Percentiles rank a stretch among this genome's conserved stretches.
phyloP scores from a whole-genome alignment of 2,113 vertebrate genomes.

The Microcebus murinus region DNA sequence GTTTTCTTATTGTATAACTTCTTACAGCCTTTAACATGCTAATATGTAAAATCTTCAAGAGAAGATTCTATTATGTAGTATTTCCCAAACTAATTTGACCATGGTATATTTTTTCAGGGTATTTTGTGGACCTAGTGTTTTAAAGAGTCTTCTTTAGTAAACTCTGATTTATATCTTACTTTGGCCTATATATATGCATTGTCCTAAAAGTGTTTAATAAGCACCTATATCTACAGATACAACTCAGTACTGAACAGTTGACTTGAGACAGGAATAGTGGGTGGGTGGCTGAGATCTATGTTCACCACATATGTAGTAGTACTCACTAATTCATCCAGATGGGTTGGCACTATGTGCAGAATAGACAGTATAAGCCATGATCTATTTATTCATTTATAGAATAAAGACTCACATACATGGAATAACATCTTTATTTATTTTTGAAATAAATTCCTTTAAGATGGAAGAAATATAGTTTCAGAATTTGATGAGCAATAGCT shows the following conservation, averaged over 20 bases:
- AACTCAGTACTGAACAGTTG: not conserved
- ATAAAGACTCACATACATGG: not conserved
- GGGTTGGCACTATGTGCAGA: not conserved
- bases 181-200: not conserved
- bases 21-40: not conserved
- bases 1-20: conserved; percentile 17
- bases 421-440: not conserved
- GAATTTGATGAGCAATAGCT: conserved; percentile 24
- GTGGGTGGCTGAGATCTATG: not conserved
- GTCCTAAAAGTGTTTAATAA: conserved; percentile 16
- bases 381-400: conserved; percentile 22
- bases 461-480: not conserved
- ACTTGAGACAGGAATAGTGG: not conserved
- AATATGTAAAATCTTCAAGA: not conserved
- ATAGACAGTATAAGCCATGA: not conserved
- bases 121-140: not conserved
- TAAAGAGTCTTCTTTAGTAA: not conserved
- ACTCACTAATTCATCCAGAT: not conserved
- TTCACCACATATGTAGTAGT: not conserved
- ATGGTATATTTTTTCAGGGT: not conserved
- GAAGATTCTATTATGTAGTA: not conserved
- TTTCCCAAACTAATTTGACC: conserved; percentile 9
- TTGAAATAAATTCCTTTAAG: conserved; percentile 50
- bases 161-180: conserved; percentile 14
- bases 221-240: not conserved